Evolutionary conservation across 2,113 vertebrate species (phyloP).

Genomic region (Corvus moneduloides): DNA sequence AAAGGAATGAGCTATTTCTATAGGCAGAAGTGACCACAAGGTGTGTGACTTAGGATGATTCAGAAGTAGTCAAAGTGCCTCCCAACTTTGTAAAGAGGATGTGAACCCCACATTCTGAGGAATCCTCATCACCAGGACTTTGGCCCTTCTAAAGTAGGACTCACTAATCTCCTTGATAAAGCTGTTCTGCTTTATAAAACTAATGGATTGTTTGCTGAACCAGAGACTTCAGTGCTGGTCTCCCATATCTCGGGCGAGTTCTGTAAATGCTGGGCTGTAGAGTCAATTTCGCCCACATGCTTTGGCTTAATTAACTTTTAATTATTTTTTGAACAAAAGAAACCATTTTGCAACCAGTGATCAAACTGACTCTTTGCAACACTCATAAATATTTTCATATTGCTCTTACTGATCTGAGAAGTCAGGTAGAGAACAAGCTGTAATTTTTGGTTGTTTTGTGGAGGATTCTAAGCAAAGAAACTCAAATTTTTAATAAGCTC

Average conservation of each 20-base stretch:
- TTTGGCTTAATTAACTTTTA: conserved; percentile 13
- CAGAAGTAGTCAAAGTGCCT: background rate
- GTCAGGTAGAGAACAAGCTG: background rate
- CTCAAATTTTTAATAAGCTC: background rate
- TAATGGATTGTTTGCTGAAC: conserved; percentile 13
- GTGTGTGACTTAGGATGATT: background rate
- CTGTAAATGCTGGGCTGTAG: background rate
- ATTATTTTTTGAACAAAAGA: conserved; percentile 36
- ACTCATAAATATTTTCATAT: background rate
- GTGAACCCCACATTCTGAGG: background rate
- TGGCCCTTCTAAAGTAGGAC: background rate
- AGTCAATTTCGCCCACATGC: conserved; percentile 1
- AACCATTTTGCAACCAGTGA: background rate
- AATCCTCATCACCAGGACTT: background rate
- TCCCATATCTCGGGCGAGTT: background rate
- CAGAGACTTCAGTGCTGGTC: background rate
- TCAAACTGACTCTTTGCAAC: background rate
- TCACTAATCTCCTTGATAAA: background rate
- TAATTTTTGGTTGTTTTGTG: background rate
- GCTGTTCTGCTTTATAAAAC: conserved; percentile 15
- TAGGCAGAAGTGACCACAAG: background rate
- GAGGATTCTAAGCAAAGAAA: background rate
- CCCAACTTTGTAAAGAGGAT: background rate
- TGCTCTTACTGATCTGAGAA: background rate
- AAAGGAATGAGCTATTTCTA: background rate